A percentile compares a stretch with the other conserved stretches of the same genome.
These are phyloP conservation scores for Zosterops hypoxanthus DNA, from an alignment of 2,113 vertebrate species.

Conservation along the genomic window DNA sequence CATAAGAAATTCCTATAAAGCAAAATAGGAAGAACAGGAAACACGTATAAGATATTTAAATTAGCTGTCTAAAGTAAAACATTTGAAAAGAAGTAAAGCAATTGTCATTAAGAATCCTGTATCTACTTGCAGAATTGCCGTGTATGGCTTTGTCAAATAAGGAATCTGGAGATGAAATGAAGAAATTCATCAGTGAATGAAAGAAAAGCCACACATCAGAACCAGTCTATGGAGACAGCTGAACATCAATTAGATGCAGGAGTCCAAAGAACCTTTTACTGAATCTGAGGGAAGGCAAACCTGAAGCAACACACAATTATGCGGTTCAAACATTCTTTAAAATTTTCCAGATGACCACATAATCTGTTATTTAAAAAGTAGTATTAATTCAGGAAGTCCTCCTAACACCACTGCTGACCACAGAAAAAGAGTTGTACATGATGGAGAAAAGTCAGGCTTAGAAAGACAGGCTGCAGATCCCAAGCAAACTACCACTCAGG, in stretches of 20 bases:
- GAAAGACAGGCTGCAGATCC: not conserved
- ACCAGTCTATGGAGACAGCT: not conserved
- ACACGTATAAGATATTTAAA: accelerated
- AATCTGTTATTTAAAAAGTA: not conserved
- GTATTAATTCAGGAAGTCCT: not conserved
- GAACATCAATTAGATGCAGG: not conserved
- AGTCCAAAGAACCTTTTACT: not conserved
- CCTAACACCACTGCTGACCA: not conserved
- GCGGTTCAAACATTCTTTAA: not conserved
- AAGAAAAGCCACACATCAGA: not conserved
- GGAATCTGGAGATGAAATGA: not conserved
- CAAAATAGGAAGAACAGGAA: not conserved
- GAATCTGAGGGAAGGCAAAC: not conserved
- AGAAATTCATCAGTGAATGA: not conserved
- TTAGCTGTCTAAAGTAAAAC: not conserved
- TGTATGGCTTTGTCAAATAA: not conserved
- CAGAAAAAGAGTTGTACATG: not conserved
- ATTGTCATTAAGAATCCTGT: not conserved
- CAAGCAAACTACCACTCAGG: not conserved
- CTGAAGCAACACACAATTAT: not conserved
- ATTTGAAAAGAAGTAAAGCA: not conserved
- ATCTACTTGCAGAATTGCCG: not conserved
- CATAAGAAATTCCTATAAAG: not conserved
- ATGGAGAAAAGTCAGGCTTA: not conserved
- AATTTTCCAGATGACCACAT: not conserved